These are phyloP conservation scores for Aldabrachelys gigantea DNA, from an alignment of 2,113 vertebrate species.

Conservation along the genomic window DNA sequence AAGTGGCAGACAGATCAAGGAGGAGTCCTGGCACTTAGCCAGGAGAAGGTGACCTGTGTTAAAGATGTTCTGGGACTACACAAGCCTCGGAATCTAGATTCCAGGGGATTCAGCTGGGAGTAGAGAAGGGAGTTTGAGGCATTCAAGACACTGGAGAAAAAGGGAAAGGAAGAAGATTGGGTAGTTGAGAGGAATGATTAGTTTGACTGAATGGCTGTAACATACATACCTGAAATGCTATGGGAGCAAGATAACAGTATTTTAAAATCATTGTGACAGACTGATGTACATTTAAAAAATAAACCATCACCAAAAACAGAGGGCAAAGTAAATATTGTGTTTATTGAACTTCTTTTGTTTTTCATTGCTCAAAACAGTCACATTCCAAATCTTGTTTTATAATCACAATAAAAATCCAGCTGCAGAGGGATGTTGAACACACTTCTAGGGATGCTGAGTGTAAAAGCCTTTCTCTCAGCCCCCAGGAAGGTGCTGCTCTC, in stretches of 20 bases:
- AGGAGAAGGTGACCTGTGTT: neutral
- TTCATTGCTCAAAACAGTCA: neutral
- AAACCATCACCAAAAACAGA: neutral
- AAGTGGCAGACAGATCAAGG: neutral
- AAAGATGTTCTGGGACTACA: too few species aligned
- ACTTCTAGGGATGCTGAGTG: neutral
- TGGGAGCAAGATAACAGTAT: neutral
- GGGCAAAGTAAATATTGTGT: neutral
- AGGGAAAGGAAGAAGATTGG: neutral
- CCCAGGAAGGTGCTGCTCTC: neutral
- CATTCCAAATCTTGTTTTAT: neutral
- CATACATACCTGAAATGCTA: neutral
- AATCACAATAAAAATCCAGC: neutral
- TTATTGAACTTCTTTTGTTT: constrained; percentile 17
- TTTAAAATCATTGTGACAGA: neutral
- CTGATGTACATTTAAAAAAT: neutral
- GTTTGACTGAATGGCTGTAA: neutral
- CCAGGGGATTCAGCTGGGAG: neutral
- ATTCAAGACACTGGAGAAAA: neutral
- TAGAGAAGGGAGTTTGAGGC: neutral
- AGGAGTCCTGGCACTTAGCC: neutral
- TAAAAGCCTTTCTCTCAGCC: neutral
- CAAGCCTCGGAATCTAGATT: neutral
- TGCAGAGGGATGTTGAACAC: neutral
- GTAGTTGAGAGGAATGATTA: neutral